phyloP scores from a whole-genome alignment of 2,797 vertebrate species.

The Phrynocephalus vlangalii region DNA sequence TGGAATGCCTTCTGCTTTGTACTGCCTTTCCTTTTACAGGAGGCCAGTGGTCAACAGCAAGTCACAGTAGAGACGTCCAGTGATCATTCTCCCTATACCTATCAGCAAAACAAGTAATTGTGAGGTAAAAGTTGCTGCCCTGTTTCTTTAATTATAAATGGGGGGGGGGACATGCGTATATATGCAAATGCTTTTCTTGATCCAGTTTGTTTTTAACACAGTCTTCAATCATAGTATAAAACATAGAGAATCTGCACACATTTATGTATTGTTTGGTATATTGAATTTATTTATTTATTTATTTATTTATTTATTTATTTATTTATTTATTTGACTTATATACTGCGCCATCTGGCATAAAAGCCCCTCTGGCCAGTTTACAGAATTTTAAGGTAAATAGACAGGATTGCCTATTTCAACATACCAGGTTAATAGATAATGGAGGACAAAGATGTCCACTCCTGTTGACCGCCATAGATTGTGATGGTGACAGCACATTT shows the following conservation, averaged over 20 bases:
- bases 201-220: not conserved
- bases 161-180: conserved; percentile 7
- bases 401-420: not conserved
- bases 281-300: too few relatives aligned
- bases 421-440: not conserved
- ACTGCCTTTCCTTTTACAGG: conserved; percentile 80
- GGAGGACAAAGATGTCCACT: not conserved
- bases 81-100: conserved; percentile 95
- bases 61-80: conserved; percentile 90
- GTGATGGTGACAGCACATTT: not conserved
- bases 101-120: conserved; percentile 97
- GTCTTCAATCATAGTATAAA: not conserved
- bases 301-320: too few relatives aligned
- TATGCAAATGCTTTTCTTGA: conserved; percentile 31
- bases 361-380: too few relatives aligned
- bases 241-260: conserved; percentile 28
- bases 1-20: conserved; percentile 46
- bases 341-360: too few relatives aligned
- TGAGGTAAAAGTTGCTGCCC: conserved; percentile 78
- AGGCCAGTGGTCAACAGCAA: conserved; percentile 91
- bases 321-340: too few relatives aligned
- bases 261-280: conserved; percentile 9
- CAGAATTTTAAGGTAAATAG: too few relatives aligned
- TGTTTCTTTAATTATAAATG: conserved; percentile 41
- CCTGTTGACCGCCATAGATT: not conserved